These are phyloP conservation scores for Suillia variegata DNA, from an alignment of 2,888 invertebrate species.

Conservation along the genomic window DNA sequence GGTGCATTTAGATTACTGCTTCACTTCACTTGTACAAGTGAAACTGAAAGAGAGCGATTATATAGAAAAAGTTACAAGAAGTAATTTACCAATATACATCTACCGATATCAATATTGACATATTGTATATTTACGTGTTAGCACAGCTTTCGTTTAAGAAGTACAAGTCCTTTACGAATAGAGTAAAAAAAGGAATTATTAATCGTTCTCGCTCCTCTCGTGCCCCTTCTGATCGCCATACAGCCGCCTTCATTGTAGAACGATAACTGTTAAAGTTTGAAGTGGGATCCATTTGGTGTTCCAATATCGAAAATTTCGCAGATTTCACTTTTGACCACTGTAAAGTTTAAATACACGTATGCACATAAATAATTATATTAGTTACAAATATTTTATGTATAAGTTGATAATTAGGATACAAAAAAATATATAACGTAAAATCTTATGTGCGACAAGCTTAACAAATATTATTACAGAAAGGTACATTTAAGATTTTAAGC, in stretches of 20 bases:
- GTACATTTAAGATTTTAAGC: too few species aligned
- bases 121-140: constrained; percentile 77
- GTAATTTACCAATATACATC: neutral
- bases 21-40: too few species aligned
- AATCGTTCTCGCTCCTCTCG: constrained; percentile 79
- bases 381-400: too few species aligned
- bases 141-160: constrained; percentile 86
- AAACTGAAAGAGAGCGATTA: too few species aligned
- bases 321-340: constrained; percentile 89
- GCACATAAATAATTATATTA: neutral
- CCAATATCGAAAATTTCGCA: constrained; percentile 81
- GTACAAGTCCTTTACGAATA: constrained; percentile 86
- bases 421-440: too few species aligned
- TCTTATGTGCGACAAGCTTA: too few species aligned
- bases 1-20: too few species aligned
- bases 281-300: constrained; percentile 89
- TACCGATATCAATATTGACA: neutral
- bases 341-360: constrained; percentile 35
- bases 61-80: constrained; percentile 29
- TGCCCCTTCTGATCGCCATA: constrained; percentile 78
- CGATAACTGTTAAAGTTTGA: constrained; percentile 88
- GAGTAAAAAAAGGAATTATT: constrained; percentile 89
- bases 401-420: too few species aligned
- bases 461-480: too few species aligned
- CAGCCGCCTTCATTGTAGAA: constrained; percentile 84